Evolutionary conservation across 2,797 vertebrate species (phyloP), one percentile per base, ranked within the genome.

Genomic region (Chaenodraco wilsoni): DNA sequence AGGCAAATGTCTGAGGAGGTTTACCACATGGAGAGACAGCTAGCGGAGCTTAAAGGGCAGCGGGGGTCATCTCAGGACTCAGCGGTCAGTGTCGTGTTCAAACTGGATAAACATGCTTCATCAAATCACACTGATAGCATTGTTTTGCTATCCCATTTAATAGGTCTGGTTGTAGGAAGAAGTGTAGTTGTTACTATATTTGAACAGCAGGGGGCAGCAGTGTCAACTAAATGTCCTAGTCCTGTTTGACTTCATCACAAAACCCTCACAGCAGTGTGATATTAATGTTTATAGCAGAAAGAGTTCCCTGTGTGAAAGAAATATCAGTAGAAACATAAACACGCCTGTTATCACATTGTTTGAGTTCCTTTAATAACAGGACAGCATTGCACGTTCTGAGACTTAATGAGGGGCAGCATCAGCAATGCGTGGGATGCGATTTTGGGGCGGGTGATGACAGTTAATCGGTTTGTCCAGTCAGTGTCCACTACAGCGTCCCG

Each of bases 1-100:
- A 92, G 94, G 52, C 95, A 95, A 14, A 88, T 94, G 85, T 92
- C 89, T 10, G 94, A 88, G 81, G 94, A 96, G 33, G 89, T 97
- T 83, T 82, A 89, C 59, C 92, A 91, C 52, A 65, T 97, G 92
- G 91, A 96, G 91, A 94, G 90, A 71, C 93, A 92, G 68, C 93
- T 94, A 0, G 86, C 84, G 4, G 85, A 95, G 60, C 92, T 98
- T 21, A 95, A 88, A 70, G 87, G 75, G 46, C 75, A 87, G 73
- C 89, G 94, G 69, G 76, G 83, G 50, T 75, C 74, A 6, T 59
- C 69, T 3, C 45, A 49, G 52, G 54, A 55, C 17, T 71, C 63
- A n/a, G 44, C 9, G 40, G 54, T 46, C 70, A 37, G 70, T 65
- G 69, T 57, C 15, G 60, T 37, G 15, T 31, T 5, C 43, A 8